Percentiles rank a stretch among this genome's conserved stretches.
Evolutionary conservation across 2,888 invertebrate species (phyloP).

Genomic region (Xestobium rufovillosum): DNA sequence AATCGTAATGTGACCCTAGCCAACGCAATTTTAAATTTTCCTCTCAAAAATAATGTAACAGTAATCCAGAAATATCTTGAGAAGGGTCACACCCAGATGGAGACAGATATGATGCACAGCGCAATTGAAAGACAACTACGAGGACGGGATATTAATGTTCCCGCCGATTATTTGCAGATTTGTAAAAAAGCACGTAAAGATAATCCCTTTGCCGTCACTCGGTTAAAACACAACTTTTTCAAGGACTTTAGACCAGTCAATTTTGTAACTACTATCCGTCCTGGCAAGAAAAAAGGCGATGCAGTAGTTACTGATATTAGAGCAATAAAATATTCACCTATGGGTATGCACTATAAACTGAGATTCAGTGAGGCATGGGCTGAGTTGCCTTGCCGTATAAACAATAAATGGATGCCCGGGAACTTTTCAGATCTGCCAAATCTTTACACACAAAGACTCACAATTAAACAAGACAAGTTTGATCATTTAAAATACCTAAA

Average conservation of each 20-base stretch:
- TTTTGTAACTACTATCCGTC: conserved; percentile 1
- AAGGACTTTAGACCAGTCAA: no score
- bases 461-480: no score
- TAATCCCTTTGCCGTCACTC: no score
- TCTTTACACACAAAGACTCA: no score
- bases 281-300: conserved; percentile 3
- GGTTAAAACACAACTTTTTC: no score
- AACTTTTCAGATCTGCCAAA: no score
- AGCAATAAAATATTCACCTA: conserved; percentile 2
- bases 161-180: conserved; percentile 20
- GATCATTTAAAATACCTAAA: no score
- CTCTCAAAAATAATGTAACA: no score
- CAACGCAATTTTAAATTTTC: no score
- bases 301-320: neutral
- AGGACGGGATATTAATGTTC: conserved; percentile 18
- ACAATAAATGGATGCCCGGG: no score
- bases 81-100: conserved; percentile 23
- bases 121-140: conserved; percentile 16
- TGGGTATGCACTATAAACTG: neutral
- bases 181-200: conserved; percentile 18
- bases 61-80: conserved; percentile 18
- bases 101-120: conserved; percentile 21
- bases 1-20: no score
- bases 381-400: no score
- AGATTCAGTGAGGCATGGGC: neutral